A percentile compares a stretch with the other conserved stretches of the same genome.
Evolutionary conservation across 2,113 vertebrate genomes (phyloP).

Genomic region (Plecturocebus donacophilus): DNA sequence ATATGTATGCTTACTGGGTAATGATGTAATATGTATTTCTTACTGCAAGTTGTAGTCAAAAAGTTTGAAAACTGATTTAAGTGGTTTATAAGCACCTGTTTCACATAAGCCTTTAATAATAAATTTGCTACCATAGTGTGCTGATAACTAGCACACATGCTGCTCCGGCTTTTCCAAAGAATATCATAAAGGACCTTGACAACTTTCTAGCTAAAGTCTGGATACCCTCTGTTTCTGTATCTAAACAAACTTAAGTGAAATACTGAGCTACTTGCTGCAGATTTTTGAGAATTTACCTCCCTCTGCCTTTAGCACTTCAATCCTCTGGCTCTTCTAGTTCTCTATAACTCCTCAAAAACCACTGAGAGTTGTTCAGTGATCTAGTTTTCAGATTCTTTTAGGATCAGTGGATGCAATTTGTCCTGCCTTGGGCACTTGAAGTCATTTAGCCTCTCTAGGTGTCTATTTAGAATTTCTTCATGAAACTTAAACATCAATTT

Average conservation of each 20-base stretch:
- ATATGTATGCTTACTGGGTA: not conserved
- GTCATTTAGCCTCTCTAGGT: not conserved
- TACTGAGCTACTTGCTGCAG: not conserved
- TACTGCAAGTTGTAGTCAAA: not conserved
- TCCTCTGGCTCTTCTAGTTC: not conserved
- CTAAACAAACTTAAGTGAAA: conserved; percentile 4
- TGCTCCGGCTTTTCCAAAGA: not conserved
- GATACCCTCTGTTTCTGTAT: not conserved
- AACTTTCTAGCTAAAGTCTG: not conserved
- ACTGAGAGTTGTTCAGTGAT: not conserved
- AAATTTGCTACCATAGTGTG: not conserved
- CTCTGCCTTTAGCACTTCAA: not conserved
- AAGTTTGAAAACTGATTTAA: not conserved
- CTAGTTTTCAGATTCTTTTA: conserved; percentile 28
- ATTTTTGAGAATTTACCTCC: not conserved
- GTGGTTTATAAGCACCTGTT: not conserved
- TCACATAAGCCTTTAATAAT: not conserved
- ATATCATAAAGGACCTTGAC: not conserved
- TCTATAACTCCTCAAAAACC: not conserved
- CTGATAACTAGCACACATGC: not conserved
- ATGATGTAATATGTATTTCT: not conserved
- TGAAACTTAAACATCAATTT: conserved; percentile 39
- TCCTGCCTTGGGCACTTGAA: not conserved
- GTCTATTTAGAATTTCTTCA: conserved; percentile 20
- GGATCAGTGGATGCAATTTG: conserved; percentile 3